Percentiles rank a stretch among this genome's conserved stretches.
Conservation (phyloP, 2,888 invertebrate species). For the Yponomeuta sedellus region DNA sequence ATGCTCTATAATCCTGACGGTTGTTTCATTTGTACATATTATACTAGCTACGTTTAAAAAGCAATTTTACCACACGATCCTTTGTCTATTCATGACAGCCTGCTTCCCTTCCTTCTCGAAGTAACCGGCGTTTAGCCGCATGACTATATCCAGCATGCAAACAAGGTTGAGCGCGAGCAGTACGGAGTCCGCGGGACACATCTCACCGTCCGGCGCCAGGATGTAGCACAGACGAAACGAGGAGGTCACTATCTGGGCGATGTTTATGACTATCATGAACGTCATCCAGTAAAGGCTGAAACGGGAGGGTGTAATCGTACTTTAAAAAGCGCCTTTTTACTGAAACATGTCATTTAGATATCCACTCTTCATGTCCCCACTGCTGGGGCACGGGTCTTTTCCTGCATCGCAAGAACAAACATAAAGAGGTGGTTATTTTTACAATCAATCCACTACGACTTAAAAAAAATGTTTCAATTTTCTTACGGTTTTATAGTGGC, state of each 20-base stretch:
- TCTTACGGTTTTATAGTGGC: too few species aligned
- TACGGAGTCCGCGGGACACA: conserved; percentile 30
- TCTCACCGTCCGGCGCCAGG: conserved; percentile 25
- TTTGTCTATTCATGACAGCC: conserved; percentile 36
- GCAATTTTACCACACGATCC: conserved; percentile 34
- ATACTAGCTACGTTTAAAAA: too few species aligned
- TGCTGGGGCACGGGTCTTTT: too few species aligned
- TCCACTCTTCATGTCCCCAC: too few species aligned
- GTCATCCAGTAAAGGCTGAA: conserved; percentile 44
- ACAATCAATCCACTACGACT: too few species aligned
- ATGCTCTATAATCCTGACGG: too few species aligned
- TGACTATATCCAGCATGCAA: conserved; percentile 43
- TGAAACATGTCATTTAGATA: too few species aligned
- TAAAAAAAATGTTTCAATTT: too few species aligned
- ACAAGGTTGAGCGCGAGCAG: conserved; percentile 35
- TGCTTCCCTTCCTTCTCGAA: conserved; percentile 25
- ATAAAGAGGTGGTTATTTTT: too few species aligned
- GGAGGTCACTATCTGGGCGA: conserved; percentile 35
- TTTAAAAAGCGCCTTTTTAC: too few species aligned
- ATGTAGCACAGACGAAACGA: conserved; percentile 39
- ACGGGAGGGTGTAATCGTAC: conserved; percentile 15
- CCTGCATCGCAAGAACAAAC: too few species aligned
- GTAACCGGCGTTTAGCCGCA: conserved; percentile 50
- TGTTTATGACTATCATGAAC: conserved; percentile 37
- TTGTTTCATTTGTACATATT: too few species aligned